These are phyloP conservation scores for Micromys minutus DNA, from an alignment of 2,113 vertebrate species.

Conservation along the genomic window DNA sequence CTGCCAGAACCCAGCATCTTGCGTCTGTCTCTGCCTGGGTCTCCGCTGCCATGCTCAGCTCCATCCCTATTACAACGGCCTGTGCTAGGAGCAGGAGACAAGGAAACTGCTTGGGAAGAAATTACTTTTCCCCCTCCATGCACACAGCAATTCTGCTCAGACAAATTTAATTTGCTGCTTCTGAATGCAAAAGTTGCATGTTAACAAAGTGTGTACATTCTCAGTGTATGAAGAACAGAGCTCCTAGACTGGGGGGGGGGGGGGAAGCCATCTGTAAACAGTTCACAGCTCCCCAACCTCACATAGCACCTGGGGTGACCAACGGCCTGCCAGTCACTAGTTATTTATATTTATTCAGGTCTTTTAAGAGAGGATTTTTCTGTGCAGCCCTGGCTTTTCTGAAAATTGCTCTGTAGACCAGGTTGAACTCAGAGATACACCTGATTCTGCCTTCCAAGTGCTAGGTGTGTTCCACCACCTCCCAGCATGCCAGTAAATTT, in stretches of 20 bases:
- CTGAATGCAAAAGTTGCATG: conserved; percentile 69
- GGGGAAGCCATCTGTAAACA: conserved; percentile 75
- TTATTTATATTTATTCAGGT: background rate
- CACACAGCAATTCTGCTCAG: conserved; percentile 71
- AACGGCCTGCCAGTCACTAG: conserved; percentile 56
- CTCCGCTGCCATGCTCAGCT: conserved; percentile 32
- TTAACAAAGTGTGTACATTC: conserved; percentile 75
- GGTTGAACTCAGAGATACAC: background rate
- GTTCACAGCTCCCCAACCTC: conserved; percentile 55
- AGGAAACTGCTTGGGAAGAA: conserved; percentile 60
- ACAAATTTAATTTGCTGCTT: conserved; percentile 80
- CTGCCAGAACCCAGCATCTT: conserved; percentile 67
- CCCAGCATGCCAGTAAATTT: conserved; percentile 64
- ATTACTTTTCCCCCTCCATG: conserved; percentile 57
- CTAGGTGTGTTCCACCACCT: background rate
- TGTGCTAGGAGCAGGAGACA: conserved; percentile 63
- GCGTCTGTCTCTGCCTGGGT: conserved; percentile 46
- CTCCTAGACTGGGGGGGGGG: conserved; percentile 35
- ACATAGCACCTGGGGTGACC: background rate
- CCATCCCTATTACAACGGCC: conserved; percentile 68
- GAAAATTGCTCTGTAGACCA: background rate
- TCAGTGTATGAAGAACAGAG: conserved; percentile 62
- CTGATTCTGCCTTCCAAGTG: background rate
- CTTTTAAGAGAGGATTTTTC: background rate
- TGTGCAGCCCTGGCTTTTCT: background rate